Conservation (phyloP, 92 coral and sea anemone genomes). For the Pocillopora meandrina region DNA sequence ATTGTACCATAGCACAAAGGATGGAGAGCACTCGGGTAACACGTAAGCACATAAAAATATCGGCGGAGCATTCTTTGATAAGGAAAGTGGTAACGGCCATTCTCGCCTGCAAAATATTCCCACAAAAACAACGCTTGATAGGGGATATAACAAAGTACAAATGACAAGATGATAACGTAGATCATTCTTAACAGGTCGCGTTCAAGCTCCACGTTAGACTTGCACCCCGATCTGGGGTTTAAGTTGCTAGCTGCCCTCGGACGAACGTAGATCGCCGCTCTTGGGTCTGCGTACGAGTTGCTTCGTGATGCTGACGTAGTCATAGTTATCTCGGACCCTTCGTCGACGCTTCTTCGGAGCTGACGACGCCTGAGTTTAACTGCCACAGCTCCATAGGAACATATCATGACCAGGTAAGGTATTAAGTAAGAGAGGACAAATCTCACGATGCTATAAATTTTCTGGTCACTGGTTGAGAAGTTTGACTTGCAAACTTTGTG, state of each 20-base stretch:
- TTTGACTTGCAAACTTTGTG: slow-evolving; percentile 23
- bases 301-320: neutral
- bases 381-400: slow-evolving; percentile 72
- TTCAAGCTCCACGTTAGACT: slow-evolving; percentile 39
- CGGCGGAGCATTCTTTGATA: slow-evolving; percentile 27
- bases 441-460: slow-evolving; percentile 37
- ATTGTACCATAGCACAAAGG: slow-evolving; percentile 74
- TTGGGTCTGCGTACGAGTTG: slow-evolving; percentile 21
- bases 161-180: slow-evolving; percentile 73
- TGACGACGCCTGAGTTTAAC: slow-evolving; percentile 61
- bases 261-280: neutral
- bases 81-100: slow-evolving; percentile 18
- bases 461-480: neutral
- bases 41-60: slow-evolving; percentile 46
- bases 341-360: slow-evolving; percentile 39
- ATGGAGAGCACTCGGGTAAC: slow-evolving; percentile 66
- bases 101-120: slow-evolving; percentile 20
- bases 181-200: slow-evolving; percentile 74
- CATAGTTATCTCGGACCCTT: slow-evolving; percentile 13
- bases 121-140: slow-evolving; percentile 65
- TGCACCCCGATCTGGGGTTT: slow-evolving; percentile 4
- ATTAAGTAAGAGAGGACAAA: slow-evolving; percentile 51
- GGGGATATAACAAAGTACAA: slow-evolving; percentile 73
- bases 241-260: neutral
- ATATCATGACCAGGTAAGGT: slow-evolving; percentile 65